These are phyloP conservation scores for Tapirus indicus DNA, from an alignment of 2,797 vertebrate species.

Conservation along the genomic window DNA sequence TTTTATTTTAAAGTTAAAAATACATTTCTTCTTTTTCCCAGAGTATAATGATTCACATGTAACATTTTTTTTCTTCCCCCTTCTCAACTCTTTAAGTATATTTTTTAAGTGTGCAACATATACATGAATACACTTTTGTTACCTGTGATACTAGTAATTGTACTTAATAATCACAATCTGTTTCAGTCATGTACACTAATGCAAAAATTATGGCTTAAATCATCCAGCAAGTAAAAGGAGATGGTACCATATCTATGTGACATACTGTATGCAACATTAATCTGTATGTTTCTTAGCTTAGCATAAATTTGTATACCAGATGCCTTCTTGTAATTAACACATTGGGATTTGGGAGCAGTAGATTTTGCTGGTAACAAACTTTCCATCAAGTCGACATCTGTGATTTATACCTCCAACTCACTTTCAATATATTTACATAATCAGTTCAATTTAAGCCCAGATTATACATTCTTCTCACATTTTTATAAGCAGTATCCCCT, in stretches of 20 bases:
- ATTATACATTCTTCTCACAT: conserved; percentile 85
- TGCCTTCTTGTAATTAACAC: conserved; percentile 90
- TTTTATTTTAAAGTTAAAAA: conserved; percentile 15
- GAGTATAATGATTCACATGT: background rate
- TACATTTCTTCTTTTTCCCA: background rate
- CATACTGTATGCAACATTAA: conserved; percentile 85
- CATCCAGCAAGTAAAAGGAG: conserved; percentile 78
- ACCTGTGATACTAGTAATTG: background rate
- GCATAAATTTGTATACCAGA: conserved; percentile 91
- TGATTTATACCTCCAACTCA: conserved; percentile 90
- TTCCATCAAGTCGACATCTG: conserved; percentile 90
- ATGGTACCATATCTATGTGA: conserved; percentile 82
- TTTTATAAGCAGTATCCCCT: conserved; percentile 83
- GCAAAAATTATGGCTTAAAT: conserved; percentile 75
- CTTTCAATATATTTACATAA: conserved; percentile 91
- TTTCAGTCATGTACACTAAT: conserved; percentile 76
- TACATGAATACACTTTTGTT: background rate
- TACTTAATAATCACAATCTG: conserved; percentile 66
- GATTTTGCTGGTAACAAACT: conserved; percentile 90
- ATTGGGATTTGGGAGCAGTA: conserved; percentile 88
- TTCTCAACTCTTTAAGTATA: background rate
- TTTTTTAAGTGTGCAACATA: background rate
- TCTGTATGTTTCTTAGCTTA: conserved; percentile 88
- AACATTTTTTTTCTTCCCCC: background rate
- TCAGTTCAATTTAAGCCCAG: conserved; percentile 86